A percentile compares a stretch with the other conserved stretches of the same genome.
These are phyloP conservation scores for Torymus tubicola DNA, from an alignment of 2,888 invertebrate genomes.

Conservation along the genomic window DNA sequence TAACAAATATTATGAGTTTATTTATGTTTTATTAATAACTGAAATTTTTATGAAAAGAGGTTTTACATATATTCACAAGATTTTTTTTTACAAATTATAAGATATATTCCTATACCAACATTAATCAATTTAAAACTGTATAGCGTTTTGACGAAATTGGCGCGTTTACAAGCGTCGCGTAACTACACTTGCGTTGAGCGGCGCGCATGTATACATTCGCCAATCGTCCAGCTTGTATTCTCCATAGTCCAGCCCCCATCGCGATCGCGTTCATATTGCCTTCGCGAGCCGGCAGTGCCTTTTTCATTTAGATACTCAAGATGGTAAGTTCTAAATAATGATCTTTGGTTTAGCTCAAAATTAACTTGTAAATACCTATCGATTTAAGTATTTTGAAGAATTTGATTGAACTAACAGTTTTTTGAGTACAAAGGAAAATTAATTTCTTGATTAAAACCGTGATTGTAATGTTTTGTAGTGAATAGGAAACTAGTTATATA, in stretches of 20 bases:
- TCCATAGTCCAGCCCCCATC: background rate
- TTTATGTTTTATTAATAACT: no score
- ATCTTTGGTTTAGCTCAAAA: constrained; percentile 61
- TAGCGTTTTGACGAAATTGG: constrained; percentile 48
- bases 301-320: constrained; percentile 69
- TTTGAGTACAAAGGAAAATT: no score
- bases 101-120: background rate
- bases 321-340: constrained; percentile 69
- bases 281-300: constrained; percentile 59
- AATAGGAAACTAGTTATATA: constrained; percentile 59
- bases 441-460: no score
- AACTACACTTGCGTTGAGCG: no score
- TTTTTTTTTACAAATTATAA: no score
- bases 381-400: background rate
- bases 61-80: no score
- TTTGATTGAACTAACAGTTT: no score
- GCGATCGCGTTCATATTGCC: constrained; percentile 33
- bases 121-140: constrained; percentile 36
- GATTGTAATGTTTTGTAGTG: constrained; percentile 6
- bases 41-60: no score
- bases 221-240: no score
- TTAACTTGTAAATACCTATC: constrained; percentile 66
- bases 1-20: no score
- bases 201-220: no score
- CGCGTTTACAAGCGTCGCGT: constrained; percentile 32